Base-by-base conservation (phyloP, 2,888 invertebrate species). In the Chironomus riparius region DNA sequence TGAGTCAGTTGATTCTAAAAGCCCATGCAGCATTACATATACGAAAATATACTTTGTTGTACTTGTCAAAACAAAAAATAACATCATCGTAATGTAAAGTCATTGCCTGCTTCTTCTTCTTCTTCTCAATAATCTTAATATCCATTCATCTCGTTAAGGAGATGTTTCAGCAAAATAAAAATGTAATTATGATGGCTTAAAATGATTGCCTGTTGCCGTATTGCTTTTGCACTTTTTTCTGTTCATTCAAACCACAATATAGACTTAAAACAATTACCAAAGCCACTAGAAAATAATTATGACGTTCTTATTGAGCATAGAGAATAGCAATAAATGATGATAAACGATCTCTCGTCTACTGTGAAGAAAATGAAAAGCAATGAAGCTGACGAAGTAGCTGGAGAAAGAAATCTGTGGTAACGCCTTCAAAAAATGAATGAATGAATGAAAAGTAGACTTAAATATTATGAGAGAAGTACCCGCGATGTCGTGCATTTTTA, bases 261-360 rank as follows among this genome's bases (percentile, higher is more conserved):
- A 18, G 74, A 65, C 47, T 74, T 74, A 62, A 74, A 74, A 74
- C 48, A 74, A 74, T 74, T 47, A 62, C 24, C 47, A 62, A 62
- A 74, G 74, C 65, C 65, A 68, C 74, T 68, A 68, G 68, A 74
- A 47, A 68, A 68, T 74, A 74, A 74, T 74, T 74, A 74, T 74
- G 74, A 74, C 74, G 74, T 74, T 74, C 72, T 68, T 74, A 68
- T 48, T 65, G 68, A 47, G 68, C 13, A 62, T 65, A 24, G 47
- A 74, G 68, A 68, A 68, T 68, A 68, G 74, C 22, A 74, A 68
- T 74, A 74, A 74, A 74, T 74, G 74, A 74, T 74, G 68, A 74
- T 74, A 74, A 74, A 74, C 47, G 74, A 74, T 68, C 68, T 65
- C 38, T 2, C 38, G 38, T 38, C 10, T 38, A 38, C 38, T 38